Percentiles rank a stretch among this genome's conserved stretches.
phyloP scores from a whole-genome alignment of 2,888 invertebrate species.

The Zaprionus bogoriensis region DNA sequence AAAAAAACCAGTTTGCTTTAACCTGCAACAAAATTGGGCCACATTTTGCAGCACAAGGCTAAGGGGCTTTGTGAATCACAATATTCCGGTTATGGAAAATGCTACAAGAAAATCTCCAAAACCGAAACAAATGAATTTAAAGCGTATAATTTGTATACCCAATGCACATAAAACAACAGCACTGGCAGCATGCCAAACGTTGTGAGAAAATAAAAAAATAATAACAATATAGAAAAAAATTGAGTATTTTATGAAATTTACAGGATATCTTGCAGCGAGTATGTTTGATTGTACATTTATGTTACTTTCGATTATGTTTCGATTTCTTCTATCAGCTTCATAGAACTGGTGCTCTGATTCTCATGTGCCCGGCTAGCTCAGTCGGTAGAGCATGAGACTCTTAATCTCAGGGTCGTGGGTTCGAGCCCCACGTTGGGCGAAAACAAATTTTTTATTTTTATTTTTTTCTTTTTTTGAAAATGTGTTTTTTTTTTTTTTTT shows the following conservation, averaged over 20 bases:
- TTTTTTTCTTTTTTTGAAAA: neutral
- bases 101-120: constrained; percentile 1
- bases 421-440: constrained; percentile 83
- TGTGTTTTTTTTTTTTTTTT: neutral
- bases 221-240: no score
- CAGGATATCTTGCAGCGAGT: neutral
- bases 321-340: constrained; percentile 1
- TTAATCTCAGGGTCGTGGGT: constrained; percentile 83
- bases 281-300: neutral
- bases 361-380: constrained; percentile 82
- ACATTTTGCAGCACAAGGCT: constrained; percentile 30
- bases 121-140: neutral
- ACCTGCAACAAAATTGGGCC: constrained; percentile 32
- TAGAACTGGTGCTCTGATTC: constrained; percentile 1
- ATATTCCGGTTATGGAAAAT: constrained; percentile 19
- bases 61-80: neutral
- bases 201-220: no score
- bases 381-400: constrained; percentile 83
- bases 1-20: constrained; percentile 29
- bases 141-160: no score
- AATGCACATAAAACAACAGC: no score
- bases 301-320: neutral
- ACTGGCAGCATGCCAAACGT: no score
- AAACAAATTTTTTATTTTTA: neutral
- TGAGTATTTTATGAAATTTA: no score